phyloP scores from a whole-genome alignment of 2,797 vertebrate genomes.

The Carcharodon carcharias region DNA sequence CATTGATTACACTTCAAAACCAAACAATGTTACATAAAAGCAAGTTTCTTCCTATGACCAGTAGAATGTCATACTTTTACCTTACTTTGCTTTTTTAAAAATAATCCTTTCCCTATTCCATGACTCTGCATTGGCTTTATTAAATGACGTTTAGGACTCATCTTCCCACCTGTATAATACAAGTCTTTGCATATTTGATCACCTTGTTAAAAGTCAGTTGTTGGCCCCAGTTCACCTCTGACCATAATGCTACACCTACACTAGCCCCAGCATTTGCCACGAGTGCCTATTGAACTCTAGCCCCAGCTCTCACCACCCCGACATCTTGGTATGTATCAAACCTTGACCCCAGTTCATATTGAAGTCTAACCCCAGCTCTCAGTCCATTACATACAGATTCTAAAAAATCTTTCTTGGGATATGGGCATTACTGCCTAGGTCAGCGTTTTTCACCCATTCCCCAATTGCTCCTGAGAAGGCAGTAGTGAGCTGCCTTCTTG shows the following conservation, averaged over 20 bases:
- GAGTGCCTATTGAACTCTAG: neutral
- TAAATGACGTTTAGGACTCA: neutral
- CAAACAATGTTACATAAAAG: neutral
- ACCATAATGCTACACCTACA: neutral
- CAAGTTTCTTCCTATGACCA: neutral
- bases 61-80: neutral
- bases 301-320: conserved; percentile 40
- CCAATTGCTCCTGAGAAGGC: too few relatives aligned
- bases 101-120: neutral
- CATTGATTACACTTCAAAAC: neutral
- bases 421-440: too few relatives aligned
- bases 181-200: neutral
- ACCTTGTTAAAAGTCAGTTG: neutral
- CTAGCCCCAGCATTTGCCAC: too few relatives aligned
- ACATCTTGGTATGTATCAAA: conserved; percentile 43
- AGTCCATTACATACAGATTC: neutral
- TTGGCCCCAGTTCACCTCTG: neutral
- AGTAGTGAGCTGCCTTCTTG: too few relatives aligned
- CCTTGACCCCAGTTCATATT: conserved; percentile 27
- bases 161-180: neutral
- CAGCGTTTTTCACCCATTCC: too few relatives aligned
- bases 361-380: conserved; percentile 48
- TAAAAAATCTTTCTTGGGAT: too few relatives aligned
- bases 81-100: neutral
- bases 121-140: neutral